Evolutionary conservation across 2,113 vertebrate genomes (phyloP), one percentile per base, ranked within the genome.

Genomic region (Chaetodon auriga): DNA sequence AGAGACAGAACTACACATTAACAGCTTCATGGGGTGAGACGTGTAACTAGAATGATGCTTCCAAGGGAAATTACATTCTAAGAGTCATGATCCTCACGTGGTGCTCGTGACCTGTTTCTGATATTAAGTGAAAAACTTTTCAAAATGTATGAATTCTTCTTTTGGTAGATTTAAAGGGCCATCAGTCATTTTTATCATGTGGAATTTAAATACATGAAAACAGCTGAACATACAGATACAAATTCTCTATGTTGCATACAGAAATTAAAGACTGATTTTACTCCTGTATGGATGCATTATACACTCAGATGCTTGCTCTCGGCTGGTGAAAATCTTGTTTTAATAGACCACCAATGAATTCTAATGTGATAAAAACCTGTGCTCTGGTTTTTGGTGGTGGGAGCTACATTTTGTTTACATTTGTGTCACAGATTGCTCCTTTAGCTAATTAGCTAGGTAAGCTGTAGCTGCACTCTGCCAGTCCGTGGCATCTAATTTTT

Each of bases 1-100:
- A 68, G 53, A 69, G n/a, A 46, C 49, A 68, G 54, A 55, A 7
- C 14, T 35, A 55, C 2, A 82, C 35, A 78, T 36, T 85, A 85
- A 84, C 76, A 74, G 66, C 35, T 81, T 80, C 45, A 61, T 21
- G 11, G 43, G 43, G 9, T 53, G 46, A 80, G 41, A 68, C 2
- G 41, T 35, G 75, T 8, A 79, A 45, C 53, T 60, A 35, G 10
- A 68, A 70, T 19, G 19, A 57, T 23, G 14, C 46, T 15, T 81
- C 36, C 4, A 49, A 64, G 53, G 66, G 16, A 66, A 75, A 79
- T 57, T 43, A 66, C 1, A 66, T 38, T 68, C 25, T 36, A 61
- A 53, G 57, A 60, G 53, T 68, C 11, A 38, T 23, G 38, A 62
- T 46, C 35, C 7, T 35, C 1, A 1, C 48, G 11, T 54, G 14